Evolutionary conservation across 1,140 invertebrate species (phyloP).

Genomic region (Drosophila setifemur): DNA sequence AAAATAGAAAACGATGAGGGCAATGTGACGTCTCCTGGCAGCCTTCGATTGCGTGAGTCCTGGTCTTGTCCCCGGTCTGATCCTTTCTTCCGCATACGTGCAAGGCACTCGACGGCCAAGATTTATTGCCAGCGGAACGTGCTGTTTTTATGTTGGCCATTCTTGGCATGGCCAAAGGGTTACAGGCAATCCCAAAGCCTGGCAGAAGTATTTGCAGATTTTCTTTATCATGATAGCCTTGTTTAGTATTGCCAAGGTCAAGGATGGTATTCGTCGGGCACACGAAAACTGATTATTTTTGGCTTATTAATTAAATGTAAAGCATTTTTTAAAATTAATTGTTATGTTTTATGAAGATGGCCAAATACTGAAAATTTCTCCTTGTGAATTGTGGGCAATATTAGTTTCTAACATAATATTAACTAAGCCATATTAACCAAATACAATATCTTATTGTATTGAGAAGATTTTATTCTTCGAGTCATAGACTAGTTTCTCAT

Average conservation of each 20-base stretch:
- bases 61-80: constrained; percentile 6
- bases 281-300: too few relatives aligned
- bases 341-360: too few relatives aligned
- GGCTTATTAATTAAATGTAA: too few relatives aligned
- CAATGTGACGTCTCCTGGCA: constrained; percentile 38
- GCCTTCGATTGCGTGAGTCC: constrained; percentile 9
- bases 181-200: constrained; percentile 20
- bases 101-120: constrained; percentile 51
- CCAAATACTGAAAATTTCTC: too few relatives aligned
- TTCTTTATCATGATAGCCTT: background rate
- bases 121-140: constrained; percentile 65
- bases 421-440: too few relatives aligned
- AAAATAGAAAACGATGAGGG: background rate
- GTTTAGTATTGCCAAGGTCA: constrained; percentile 51
- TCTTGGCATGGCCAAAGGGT: constrained; percentile 12
- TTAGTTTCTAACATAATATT: too few relatives aligned
- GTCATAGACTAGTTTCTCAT: too few relatives aligned
- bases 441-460: too few relatives aligned
- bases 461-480: too few relatives aligned
- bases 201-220: constrained; percentile 36
- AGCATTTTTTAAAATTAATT: too few relatives aligned
- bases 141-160: constrained; percentile 54
- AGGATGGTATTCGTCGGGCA: too few relatives aligned
- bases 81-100: constrained; percentile 52
- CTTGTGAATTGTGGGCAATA: too few relatives aligned